Conservation (phyloP, 2,797 vertebrate species). For the Tragelaphus eurycerus region DNA sequence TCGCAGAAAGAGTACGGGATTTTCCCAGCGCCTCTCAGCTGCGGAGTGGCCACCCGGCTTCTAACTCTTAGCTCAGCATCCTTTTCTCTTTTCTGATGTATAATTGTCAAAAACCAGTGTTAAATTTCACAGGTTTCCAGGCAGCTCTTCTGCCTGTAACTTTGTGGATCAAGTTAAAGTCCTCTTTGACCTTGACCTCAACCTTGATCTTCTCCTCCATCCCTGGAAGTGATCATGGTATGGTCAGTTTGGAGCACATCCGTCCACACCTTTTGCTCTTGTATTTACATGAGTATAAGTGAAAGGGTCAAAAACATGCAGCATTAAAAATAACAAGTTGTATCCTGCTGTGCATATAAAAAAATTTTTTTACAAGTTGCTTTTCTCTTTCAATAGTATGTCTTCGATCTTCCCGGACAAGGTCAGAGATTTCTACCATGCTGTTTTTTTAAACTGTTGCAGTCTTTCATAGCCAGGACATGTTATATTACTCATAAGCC, state of each 20-base stretch:
- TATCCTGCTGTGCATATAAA: too few species aligned
- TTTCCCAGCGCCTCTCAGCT: background rate
- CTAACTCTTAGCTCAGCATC: background rate
- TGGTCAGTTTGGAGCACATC: background rate
- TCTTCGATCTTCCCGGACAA: background rate
- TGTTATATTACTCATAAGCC: background rate
- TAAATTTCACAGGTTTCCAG: background rate
- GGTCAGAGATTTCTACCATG: background rate
- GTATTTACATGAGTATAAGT: background rate
- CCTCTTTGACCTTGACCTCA: background rate
- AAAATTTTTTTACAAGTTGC: background rate
- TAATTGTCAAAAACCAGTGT: background rate
- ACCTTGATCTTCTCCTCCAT: background rate
- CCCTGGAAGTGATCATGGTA: too few species aligned
- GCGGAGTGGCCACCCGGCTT: background rate
- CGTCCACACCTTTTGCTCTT: background rate
- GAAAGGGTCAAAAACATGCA: background rate
- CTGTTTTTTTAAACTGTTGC: background rate
- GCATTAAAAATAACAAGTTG: background rate
- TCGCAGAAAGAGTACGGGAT: background rate
- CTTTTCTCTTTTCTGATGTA: background rate
- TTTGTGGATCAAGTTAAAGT: background rate
- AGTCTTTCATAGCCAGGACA: background rate
- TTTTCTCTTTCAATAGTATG: background rate
- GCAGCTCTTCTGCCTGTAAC: background rate